These are phyloP conservation scores for Thaumetopoea pityocampa DNA, from an alignment of 1,140 invertebrate genomes.

Conservation along the genomic window DNA sequence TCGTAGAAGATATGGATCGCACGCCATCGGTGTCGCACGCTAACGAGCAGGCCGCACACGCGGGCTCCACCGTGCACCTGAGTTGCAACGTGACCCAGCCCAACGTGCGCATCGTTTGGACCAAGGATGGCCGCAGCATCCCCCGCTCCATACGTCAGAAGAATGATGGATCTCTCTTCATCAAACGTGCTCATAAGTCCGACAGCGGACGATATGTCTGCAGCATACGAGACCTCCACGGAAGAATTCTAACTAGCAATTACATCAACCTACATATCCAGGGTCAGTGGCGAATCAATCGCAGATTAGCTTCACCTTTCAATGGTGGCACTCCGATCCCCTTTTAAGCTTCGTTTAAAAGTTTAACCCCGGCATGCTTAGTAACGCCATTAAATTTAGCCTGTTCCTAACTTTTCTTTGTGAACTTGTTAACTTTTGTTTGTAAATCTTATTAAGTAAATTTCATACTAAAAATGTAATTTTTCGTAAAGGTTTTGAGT, in stretches of 20 bases:
- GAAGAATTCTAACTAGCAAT: constrained; percentile 72
- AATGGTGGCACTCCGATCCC: constrained; percentile 11
- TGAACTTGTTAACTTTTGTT: not conserved
- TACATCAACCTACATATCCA: constrained; percentile 82
- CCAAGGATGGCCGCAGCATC: constrained; percentile 66
- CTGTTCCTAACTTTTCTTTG: not conserved
- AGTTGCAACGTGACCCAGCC: constrained; percentile 75
- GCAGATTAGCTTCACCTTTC: constrained; percentile 26
- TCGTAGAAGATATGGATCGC: constrained; percentile 52
- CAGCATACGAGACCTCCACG: constrained; percentile 71
- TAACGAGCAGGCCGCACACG: constrained; percentile 63
- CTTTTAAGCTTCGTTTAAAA: constrained; percentile 8
- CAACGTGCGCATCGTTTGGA: constrained; percentile 70
- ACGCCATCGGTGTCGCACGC: constrained; percentile 44
- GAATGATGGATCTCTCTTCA: constrained; percentile 54
- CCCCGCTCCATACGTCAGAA: constrained; percentile 57
- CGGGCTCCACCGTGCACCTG: constrained; percentile 78
- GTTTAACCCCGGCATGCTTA: constrained; percentile 39
- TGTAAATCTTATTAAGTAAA: constrained; percentile 1
- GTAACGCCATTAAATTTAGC: not conserved
- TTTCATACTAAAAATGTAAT: constrained; percentile 8
- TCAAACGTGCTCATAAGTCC: constrained; percentile 74
- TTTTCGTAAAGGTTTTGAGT: constrained; percentile 52
- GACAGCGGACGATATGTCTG: constrained; percentile 86
- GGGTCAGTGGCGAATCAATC: constrained; percentile 78